phyloP scores from a whole-genome alignment of 2,888 invertebrate species.

The Erebia ligea region DNA sequence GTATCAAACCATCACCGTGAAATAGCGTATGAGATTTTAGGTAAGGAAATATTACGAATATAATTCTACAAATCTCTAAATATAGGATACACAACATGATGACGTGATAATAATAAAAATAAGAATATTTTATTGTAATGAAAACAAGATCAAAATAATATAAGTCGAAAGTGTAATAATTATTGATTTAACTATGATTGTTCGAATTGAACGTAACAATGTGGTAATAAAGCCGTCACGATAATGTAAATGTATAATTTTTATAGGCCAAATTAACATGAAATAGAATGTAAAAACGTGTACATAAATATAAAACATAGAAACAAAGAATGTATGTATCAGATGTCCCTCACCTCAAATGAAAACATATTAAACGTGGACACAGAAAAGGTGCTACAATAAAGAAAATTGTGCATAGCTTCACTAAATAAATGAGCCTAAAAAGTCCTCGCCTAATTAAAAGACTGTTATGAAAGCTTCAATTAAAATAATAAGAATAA shows the following conservation, averaged over 20 bases:
- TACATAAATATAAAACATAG: slow-evolving; percentile 26
- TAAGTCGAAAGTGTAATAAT: too few relatives aligned
- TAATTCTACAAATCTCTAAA: background rate
- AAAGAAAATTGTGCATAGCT: slow-evolving; percentile 66
- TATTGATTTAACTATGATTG: background rate
- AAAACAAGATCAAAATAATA: background rate
- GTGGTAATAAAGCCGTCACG: background rate
- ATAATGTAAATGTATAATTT: background rate
- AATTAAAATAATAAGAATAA: slow-evolving; percentile 48
- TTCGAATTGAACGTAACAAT: background rate
- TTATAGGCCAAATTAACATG: background rate
- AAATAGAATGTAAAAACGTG: background rate
- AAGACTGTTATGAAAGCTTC: slow-evolving; percentile 30
- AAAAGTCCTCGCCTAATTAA: slow-evolving; percentile 30
- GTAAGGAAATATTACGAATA: background rate
- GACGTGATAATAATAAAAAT: background rate
- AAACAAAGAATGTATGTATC: slow-evolving; percentile 21
- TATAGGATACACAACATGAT: background rate
- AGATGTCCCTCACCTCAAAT: slow-evolving; percentile 59
- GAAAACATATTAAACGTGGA: slow-evolving; percentile 55
- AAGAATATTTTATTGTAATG: background rate
- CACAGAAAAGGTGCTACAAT: slow-evolving; percentile 66
- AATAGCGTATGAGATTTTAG: slow-evolving; percentile 47
- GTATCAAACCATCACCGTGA: slow-evolving; percentile 82
- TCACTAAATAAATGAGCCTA: slow-evolving; percentile 45